Evolutionary conservation across 2,113 vertebrate species (phyloP).

Genomic region (Macquaria australasica): DNA sequence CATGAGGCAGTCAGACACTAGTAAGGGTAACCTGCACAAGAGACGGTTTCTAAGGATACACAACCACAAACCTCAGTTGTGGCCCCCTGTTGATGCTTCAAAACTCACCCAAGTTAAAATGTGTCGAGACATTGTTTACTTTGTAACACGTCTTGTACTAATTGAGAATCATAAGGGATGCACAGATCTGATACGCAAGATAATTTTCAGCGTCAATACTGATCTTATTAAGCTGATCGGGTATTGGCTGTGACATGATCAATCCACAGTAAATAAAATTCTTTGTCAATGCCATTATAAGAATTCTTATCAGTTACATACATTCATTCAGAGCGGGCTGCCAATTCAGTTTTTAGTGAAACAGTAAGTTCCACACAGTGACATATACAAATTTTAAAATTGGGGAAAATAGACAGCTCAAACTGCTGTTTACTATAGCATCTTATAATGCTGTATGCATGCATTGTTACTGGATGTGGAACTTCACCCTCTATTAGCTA

Average conservation of each 20-base stretch:
- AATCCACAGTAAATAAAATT: background rate
- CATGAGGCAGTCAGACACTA: background rate
- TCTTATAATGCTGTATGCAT: background rate
- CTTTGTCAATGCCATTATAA: background rate
- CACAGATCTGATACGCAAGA: background rate
- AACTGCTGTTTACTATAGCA: background rate
- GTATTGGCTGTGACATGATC: background rate
- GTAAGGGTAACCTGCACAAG: background rate
- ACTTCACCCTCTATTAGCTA: background rate
- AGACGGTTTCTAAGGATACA: background rate
- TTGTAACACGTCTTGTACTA: background rate
- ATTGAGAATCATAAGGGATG: background rate
- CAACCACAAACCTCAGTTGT: background rate
- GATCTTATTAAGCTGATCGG: background rate
- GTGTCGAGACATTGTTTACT: background rate
- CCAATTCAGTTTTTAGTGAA: background rate
- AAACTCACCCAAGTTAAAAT: background rate
- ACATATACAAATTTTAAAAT: background rate
- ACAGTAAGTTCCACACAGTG: background rate
- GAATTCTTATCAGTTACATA: background rate
- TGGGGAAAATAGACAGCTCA: background rate
- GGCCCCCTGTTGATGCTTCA: background rate
- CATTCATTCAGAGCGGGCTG: background rate
- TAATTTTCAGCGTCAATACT: background rate
- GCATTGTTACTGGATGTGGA: constrained; percentile 1